Conservation (phyloP, 2,797 vertebrate species). For the Gadopsis bispinosus region DNA sequence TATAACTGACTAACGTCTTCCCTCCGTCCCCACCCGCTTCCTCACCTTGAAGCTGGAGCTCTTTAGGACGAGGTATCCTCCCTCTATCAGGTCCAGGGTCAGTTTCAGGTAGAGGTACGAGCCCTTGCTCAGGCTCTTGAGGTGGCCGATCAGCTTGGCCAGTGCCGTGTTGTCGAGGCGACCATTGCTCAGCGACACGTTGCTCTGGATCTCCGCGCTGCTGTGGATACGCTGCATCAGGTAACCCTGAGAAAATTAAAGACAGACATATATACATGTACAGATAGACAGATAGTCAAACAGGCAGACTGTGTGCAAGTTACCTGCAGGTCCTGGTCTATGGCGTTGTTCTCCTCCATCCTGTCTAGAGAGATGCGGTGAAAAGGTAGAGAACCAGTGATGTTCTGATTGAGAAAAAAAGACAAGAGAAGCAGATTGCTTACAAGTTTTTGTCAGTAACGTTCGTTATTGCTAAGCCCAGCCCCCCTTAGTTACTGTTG, state of each 20-base stretch:
- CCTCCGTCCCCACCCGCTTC: no score
- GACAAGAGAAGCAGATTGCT: not conserved
- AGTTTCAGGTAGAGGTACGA: conserved; percentile 97
- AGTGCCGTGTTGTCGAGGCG: conserved; percentile 95
- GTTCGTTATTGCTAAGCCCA: not conserved
- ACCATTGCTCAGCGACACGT: conserved; percentile 93
- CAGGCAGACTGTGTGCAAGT: not conserved
- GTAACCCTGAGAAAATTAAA: conserved; percentile 82
- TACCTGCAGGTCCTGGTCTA: conserved; percentile 95
- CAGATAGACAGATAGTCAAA: not conserved
- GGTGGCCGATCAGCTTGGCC: conserved; percentile 93
- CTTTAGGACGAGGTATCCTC: conserved; percentile 96
- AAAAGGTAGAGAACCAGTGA: conserved; percentile 93
- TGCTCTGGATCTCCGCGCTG: conserved; percentile 97
- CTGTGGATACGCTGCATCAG: conserved; percentile 95
- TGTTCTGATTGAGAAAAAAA: conserved; percentile 84
- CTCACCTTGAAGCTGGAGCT: conserved; percentile 96
- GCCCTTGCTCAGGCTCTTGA: conserved; percentile 95
- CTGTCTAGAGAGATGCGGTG: conserved; percentile 94
- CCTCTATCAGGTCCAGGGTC: conserved; percentile 97
- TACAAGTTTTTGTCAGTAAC: not conserved
- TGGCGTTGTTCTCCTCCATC: conserved; percentile 93
- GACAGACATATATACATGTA: not conserved
- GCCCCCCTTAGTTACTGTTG: no score
- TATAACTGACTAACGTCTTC: not conserved